phyloP scores from a whole-genome alignment of 2,888 invertebrate species.

The Onchidella celtica region DNA sequence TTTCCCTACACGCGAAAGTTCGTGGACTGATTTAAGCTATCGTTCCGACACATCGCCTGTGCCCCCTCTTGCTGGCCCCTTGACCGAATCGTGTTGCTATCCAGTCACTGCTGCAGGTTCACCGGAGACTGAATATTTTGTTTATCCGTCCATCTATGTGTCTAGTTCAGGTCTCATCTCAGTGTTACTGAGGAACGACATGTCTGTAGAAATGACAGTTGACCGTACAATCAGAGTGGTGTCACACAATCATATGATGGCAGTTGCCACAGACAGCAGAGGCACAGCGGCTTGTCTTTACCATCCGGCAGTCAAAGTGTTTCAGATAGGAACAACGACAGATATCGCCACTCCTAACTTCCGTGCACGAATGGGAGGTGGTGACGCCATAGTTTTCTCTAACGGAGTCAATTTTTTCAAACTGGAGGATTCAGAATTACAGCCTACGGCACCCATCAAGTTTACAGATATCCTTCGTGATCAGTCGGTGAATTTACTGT shows the following conservation, averaged over 20 bases:
- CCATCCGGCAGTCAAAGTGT: conserved; percentile 79
- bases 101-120: neutral
- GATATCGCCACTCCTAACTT: conserved; percentile 75
- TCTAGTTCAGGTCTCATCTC: conserved; percentile 79
- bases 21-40: conserved; percentile 47
- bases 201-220: conserved; percentile 80
- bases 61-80: conserved; percentile 13
- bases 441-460: conserved; percentile 61
- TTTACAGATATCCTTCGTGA: conserved; percentile 77
- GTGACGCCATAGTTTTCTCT: conserved; percentile 69
- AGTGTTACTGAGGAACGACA: conserved; percentile 77
- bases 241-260: conserved; percentile 77
- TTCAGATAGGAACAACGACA: conserved; percentile 78
- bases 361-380: conserved; percentile 69
- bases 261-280: conserved; percentile 76
- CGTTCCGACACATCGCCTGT: conserved; percentile 34
- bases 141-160: conserved; percentile 78
- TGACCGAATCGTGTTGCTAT: conserved; percentile 23
- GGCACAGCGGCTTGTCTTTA: conserved; percentile 78
- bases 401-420: conserved; percentile 69
- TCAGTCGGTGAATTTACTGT: conserved; percentile 76
- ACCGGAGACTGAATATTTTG: conserved; percentile 49
- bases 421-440: conserved; percentile 64
- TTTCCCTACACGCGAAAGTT: conserved; percentile 16
- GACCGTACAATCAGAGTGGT: conserved; percentile 80